These are phyloP conservation scores for Eublepharis macularius DNA, from an alignment of 2,113 vertebrate species.

Conservation along the genomic window DNA sequence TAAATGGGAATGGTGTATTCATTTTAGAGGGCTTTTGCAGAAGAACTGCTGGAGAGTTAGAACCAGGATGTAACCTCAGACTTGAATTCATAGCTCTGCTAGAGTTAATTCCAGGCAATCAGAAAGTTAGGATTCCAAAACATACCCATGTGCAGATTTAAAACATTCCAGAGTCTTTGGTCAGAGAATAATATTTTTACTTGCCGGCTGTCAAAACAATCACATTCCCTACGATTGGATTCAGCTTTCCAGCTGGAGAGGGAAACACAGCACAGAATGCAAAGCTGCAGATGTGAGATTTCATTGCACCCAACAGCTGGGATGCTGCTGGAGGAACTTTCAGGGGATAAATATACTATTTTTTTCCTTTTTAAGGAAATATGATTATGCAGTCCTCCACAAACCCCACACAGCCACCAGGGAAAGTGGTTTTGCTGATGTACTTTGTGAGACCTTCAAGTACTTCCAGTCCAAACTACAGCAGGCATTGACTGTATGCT, in stretches of 20 bases:
- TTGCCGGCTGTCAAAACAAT: constrained; percentile 19
- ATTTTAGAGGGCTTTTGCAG: not conserved
- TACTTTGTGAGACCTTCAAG: too few relatives aligned
- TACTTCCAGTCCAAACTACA: too few relatives aligned
- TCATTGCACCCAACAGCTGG: not conserved
- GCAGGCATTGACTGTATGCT: too few relatives aligned
- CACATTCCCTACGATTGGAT: not conserved
- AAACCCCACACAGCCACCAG: too few relatives aligned
- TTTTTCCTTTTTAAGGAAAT: not conserved
- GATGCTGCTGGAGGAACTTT: not conserved
- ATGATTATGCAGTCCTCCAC: too few relatives aligned
- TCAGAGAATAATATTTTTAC: not conserved
- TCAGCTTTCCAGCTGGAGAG: not conserved
- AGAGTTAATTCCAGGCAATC: not conserved
- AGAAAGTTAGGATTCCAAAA: not conserved
- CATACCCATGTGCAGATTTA: not conserved
- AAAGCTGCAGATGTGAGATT: not conserved
- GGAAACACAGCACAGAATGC: not conserved
- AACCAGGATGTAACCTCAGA: not conserved
- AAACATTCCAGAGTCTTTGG: not conserved
- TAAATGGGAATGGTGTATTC: not conserved
- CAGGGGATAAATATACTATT: not conserved
- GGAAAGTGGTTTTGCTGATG: too few relatives aligned
- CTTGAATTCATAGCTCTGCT: not conserved
- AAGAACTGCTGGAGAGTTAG: not conserved